Conservation (phyloP, 2,797 vertebrate species). For the Melopsittacus undulatus region DNA sequence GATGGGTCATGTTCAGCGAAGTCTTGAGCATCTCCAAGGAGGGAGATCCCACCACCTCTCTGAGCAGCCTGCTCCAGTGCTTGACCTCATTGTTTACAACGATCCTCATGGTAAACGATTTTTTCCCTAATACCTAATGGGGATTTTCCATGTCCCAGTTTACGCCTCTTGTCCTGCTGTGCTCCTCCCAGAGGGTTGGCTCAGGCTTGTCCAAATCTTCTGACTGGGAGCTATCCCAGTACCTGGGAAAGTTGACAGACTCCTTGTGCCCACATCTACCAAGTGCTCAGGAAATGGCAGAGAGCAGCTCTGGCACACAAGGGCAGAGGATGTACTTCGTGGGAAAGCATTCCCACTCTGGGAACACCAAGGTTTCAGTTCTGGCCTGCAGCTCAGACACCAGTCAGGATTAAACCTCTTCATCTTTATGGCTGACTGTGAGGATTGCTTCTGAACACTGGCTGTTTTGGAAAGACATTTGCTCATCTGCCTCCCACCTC, state of each 20-base stretch:
- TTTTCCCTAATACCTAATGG: not conserved
- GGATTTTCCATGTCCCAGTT: not conserved
- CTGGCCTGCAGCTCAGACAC: not conserved
- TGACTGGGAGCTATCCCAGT: not conserved
- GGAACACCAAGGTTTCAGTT: not conserved
- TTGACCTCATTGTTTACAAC: not conserved
- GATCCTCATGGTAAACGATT: not conserved
- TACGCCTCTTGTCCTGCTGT: not conserved
- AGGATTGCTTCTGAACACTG: not conserved
- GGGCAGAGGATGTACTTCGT: fast-evolving
- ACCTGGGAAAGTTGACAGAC: not conserved
- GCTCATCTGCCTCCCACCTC: not conserved
- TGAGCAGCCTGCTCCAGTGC: fast-evolving
- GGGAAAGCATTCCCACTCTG: fast-evolving
- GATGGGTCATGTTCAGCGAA: fast-evolving
- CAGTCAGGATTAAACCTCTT: not conserved
- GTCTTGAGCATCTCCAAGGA: not conserved
- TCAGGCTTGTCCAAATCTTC: not conserved
- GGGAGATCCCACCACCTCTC: not conserved
- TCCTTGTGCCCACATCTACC: not conserved
- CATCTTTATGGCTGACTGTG: not conserved
- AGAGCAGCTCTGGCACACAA: fast-evolving
- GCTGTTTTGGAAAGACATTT: not conserved
- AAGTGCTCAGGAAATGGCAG: not conserved
- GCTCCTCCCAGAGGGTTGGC: not conserved